phyloP scores from a whole-genome alignment of 1,140 invertebrate genomes.

The Dendroctonus ponderosae region DNA sequence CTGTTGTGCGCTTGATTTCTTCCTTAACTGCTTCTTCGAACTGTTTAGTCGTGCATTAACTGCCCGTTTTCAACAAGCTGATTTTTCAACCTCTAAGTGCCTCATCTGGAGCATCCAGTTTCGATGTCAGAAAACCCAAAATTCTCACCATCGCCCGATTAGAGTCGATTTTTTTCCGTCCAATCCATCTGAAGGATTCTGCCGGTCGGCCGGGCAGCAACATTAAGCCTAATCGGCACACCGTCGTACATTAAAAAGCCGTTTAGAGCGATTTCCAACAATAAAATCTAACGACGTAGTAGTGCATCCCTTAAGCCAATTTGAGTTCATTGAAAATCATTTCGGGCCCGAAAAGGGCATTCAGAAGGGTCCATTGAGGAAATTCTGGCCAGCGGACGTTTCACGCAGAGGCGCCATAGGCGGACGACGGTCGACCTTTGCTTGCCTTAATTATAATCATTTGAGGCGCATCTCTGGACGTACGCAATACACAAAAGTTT shows the following conservation, averaged over 20 bases:
- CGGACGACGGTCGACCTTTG: constrained; percentile 38
- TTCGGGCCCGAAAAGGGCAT: constrained; percentile 29
- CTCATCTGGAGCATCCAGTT: too few species aligned
- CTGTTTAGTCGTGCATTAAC: too few species aligned
- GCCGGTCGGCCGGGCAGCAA: constrained; percentile 11
- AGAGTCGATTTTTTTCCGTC: constrained; percentile 1
- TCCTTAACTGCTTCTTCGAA: not conserved
- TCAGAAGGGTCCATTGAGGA: constrained; percentile 39
- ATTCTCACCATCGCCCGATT: too few species aligned
- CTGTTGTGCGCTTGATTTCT: not conserved
- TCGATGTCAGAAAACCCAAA: too few species aligned
- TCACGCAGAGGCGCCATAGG: constrained; percentile 39
- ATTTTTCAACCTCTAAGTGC: too few species aligned
- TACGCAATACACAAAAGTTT: constrained; percentile 29
- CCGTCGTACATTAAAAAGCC: constrained; percentile 30
- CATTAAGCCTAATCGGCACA: constrained; percentile 28
- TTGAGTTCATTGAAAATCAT: constrained; percentile 41
- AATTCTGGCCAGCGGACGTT: constrained; percentile 25
- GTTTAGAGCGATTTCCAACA: constrained; percentile 25
- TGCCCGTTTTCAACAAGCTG: too few species aligned
- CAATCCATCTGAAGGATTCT: constrained; percentile 8
- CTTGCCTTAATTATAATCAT: constrained; percentile 40
- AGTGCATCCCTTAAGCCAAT: constrained; percentile 39
- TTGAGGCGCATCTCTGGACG: constrained; percentile 28
- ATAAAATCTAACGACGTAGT: constrained; percentile 36